phyloP scores from a whole-genome alignment of 2,797 vertebrate species.

The Acestrorhynchus altus region DNA sequence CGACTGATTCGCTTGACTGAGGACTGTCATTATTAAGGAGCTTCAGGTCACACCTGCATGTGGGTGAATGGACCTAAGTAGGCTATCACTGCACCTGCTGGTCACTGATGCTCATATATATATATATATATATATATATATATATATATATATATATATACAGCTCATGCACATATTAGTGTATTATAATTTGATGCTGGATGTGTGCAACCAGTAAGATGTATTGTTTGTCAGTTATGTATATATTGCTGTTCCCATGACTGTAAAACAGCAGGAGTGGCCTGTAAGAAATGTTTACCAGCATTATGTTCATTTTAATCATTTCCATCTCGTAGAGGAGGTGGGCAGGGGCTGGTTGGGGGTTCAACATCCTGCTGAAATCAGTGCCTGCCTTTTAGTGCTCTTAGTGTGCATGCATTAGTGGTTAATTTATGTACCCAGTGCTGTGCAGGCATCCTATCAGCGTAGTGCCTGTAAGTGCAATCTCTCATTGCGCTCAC shows the following conservation, averaged over 20 bases:
- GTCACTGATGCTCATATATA: no score
- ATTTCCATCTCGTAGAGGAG: neutral
- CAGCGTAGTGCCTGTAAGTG: constrained; percentile 76
- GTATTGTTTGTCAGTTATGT: no score
- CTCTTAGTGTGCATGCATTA: constrained; percentile 70
- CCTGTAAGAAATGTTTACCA: neutral
- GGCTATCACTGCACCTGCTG: neutral
- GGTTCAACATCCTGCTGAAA: constrained; percentile 38
- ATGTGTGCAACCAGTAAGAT: no score
- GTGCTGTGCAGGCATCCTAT: constrained; percentile 77
- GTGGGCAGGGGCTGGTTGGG: constrained; percentile 44
- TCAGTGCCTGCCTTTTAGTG: constrained; percentile 38
- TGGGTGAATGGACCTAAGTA: neutral
- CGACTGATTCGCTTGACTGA: no score
- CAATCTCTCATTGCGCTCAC: constrained; percentile 76
- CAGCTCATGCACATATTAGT: no score
- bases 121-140: no score
- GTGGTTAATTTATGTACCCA: constrained; percentile 80
- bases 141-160: no score
- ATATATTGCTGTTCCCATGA: no score
- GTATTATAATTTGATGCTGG: no score
- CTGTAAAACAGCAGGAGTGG: neutral
- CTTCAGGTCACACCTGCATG: neutral
- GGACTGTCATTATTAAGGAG: no score
- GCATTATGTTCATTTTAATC: constrained; percentile 20